Percentiles rank a stretch among this genome's conserved stretches.
Evolutionary conservation across 2,797 vertebrate species (phyloP).

Genomic region (Cuculus canorus): DNA sequence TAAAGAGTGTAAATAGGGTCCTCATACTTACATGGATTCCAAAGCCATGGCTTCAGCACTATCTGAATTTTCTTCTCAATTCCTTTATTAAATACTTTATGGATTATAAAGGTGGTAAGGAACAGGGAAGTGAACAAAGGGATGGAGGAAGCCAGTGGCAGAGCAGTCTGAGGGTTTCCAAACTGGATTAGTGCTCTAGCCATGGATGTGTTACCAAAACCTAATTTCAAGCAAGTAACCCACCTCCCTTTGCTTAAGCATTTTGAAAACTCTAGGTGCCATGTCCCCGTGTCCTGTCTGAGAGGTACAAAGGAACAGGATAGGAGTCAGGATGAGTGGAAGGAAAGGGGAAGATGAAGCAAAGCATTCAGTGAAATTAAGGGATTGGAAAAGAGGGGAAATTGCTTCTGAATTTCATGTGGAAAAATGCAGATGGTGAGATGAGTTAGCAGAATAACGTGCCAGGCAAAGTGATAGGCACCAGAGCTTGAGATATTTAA

Average conservation of each 20-base stretch:
- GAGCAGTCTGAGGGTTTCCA: not conserved
- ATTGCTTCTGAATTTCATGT: constrained; percentile 10
- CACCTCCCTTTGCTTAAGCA: not conserved
- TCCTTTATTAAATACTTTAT: not conserved
- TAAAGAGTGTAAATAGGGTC: not conserved
- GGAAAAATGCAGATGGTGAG: constrained; percentile 9
- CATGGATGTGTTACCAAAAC: not conserved
- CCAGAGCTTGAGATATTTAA: constrained; percentile 42
- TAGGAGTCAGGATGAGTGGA: not conserved
- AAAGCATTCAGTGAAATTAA: not conserved
- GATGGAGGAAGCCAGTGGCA: not conserved
- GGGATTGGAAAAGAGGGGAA: not conserved
- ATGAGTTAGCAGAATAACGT: constrained; percentile 8
- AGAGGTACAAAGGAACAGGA: not conserved
- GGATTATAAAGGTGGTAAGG: not conserved
- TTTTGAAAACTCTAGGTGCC: not conserved
- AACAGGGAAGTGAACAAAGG: not conserved
- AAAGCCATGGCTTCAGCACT: not conserved
- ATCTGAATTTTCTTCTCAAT: not conserved
- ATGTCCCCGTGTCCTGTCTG: not conserved
- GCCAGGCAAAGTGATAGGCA: constrained; percentile 29
- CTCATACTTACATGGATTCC: not conserved
- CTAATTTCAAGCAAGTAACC: not conserved
- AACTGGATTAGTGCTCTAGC: not conserved
- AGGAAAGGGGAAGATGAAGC: not conserved